Evolutionary conservation across 2,113 vertebrate genomes (phyloP).

Genomic region (Halcyon senegalensis): DNA sequence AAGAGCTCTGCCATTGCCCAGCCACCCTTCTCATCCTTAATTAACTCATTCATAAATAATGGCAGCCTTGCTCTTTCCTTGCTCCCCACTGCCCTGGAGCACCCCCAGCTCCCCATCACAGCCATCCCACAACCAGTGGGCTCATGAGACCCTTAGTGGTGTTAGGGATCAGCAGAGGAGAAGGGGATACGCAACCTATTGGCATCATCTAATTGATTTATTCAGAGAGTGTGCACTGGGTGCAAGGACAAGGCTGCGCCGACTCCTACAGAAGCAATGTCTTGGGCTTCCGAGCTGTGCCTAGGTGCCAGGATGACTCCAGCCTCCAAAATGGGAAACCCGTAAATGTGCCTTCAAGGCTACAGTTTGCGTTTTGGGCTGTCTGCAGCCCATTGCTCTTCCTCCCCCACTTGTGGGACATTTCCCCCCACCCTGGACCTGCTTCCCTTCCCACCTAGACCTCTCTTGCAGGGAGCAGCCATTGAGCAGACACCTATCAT

Average conservation of each 20-base stretch:
- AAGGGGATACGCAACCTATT: fast-evolving
- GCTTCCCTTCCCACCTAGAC: neutral
- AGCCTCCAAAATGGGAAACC: neutral
- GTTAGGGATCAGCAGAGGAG: neutral
- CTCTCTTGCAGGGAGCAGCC: neutral
- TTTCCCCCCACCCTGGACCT: neutral
- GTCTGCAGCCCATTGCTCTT: neutral
- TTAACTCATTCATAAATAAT: neutral
- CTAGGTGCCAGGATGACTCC: neutral
- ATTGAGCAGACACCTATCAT: neutral
- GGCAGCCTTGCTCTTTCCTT: neutral
- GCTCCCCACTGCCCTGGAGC: neutral
- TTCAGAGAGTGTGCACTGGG: fast-evolving
- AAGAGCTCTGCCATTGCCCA: neutral
- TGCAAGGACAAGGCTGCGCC: neutral
- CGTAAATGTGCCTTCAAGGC: neutral
- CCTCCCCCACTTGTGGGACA: neutral
- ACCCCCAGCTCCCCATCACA: neutral
- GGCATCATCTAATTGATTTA: neutral
- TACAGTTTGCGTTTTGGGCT: neutral
- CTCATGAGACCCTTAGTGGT: fast-evolving
- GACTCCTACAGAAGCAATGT: neutral
- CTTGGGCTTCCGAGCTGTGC: neutral
- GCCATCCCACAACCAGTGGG: neutral
- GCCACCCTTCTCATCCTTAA: neutral